These are phyloP conservation scores for Tamias sibiricus DNA, from an alignment of 2,113 vertebrate species.

Conservation along the genomic window DNA sequence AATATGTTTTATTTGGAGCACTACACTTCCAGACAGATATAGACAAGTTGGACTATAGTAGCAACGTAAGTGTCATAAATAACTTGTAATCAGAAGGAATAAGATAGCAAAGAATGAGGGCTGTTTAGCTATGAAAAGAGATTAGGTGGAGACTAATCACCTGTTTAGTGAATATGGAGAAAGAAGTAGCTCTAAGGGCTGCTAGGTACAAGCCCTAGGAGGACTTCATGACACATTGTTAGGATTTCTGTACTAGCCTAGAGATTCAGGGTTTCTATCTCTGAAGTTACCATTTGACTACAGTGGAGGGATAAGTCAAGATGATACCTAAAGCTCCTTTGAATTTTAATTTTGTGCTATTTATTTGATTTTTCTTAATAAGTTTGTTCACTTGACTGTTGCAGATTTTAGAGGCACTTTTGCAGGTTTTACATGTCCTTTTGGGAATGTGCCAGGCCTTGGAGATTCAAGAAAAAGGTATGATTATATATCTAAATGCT, in stretches of 20 bases:
- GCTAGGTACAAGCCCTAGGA: background rate
- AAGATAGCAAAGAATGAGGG: background rate
- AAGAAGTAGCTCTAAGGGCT: background rate
- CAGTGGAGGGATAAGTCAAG: background rate
- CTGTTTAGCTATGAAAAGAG: background rate
- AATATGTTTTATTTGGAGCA: background rate
- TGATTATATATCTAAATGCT: background rate
- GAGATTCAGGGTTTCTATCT: background rate
- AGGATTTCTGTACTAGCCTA: background rate
- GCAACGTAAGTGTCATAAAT: background rate
- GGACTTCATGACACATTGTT: background rate
- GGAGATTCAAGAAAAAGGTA: conserved; percentile 96
- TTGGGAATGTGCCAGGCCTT: conserved; percentile 95
- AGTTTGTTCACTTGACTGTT: conserved; percentile 58
- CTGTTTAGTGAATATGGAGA: background rate
- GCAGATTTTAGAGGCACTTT: conserved; percentile 93
- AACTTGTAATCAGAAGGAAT: background rate
- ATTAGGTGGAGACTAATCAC: background rate
- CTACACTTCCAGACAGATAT: background rate
- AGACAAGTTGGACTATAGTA: background rate
- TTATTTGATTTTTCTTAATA: background rate
- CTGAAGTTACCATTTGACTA: background rate
- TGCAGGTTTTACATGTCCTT: conserved; percentile 93
- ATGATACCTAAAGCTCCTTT: background rate
- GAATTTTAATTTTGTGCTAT: background rate